Percentiles rank a stretch among this genome's conserved stretches.
These are phyloP conservation scores for Echinarachnius parma DNA, from an alignment of 53 echinoderm and acorn worm species.

Conservation along the genomic window DNA sequence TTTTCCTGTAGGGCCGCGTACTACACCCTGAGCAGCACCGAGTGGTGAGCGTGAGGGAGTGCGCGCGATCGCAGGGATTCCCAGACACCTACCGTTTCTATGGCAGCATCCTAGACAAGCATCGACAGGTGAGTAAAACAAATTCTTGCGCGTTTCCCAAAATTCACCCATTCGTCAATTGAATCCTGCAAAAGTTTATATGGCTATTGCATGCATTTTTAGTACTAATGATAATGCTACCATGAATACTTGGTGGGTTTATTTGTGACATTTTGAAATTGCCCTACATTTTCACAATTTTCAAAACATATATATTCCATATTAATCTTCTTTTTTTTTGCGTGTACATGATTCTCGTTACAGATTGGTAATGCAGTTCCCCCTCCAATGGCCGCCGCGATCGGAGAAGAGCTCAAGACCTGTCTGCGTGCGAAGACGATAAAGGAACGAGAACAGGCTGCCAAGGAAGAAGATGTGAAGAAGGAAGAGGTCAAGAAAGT, in stretches of 20 bases:
- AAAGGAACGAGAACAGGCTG: slow-evolving; percentile 43
- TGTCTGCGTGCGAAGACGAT: slow-evolving; percentile 58
- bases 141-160: neutral
- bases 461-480: neutral
- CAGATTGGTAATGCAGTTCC: slow-evolving; percentile 96
- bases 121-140: slow-evolving; percentile 76
- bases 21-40: slow-evolving; percentile 95
- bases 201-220: too few relatives aligned
- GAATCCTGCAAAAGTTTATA: too few relatives aligned
- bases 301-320: too few relatives aligned
- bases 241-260: too few relatives aligned
- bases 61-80: slow-evolving; percentile 94
- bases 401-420: slow-evolving; percentile 85
- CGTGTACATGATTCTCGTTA: too few relatives aligned
- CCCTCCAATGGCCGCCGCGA: slow-evolving; percentile 85
- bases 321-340: too few relatives aligned
- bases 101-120: slow-evolving; percentile 91
- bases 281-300: too few relatives aligned
- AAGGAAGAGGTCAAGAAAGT: slow-evolving; percentile 22
- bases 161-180: neutral
- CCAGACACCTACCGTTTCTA: slow-evolving; percentile 99
- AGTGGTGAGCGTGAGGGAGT: slow-evolving; percentile 95
- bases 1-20: slow-evolving; percentile 98
- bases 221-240: too few relatives aligned
- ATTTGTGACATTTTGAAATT: too few relatives aligned